Evolutionary conservation across 2,113 vertebrate genomes (phyloP), one percentile per base, ranked within the genome.

Genomic region (Gadus chalcogrammus): DNA sequence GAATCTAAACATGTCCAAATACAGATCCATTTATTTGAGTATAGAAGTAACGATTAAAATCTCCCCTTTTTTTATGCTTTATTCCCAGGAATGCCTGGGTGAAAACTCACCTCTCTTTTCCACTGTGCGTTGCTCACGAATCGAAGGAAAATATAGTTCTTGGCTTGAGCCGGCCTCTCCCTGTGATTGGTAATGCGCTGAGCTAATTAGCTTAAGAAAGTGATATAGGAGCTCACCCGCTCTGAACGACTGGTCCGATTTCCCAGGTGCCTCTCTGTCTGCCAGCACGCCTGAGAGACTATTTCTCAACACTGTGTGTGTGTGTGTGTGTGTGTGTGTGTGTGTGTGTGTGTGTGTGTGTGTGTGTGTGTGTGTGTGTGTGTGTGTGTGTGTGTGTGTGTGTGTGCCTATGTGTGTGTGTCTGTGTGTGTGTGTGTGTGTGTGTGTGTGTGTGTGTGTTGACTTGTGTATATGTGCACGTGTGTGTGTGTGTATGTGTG

Each of bases 261-360:
- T 88, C 89, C 85, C 90, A 91, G 91, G 90, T 89, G 91, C 91
- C 90, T 85, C 74, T 1, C 80, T 91, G 90, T 92, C 91, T 92
- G 89, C 85, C 84, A 86, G 81, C 71, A 77, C 53, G 53, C 79
- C 82, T 77, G 73, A 77, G 81, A 83, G 67, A 68, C 71, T 76
- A 76, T 81, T 87, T 78, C 82, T 83, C 79, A 67, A 52, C 17
- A 1, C 7, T 48, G 42, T 48, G 42, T 48, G 42, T 48, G 42
- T 48, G 42, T 48, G 9, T 48, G 42, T 48, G 42, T 48, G 9
- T 48, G 42, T 48, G 42, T 48, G 9, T 48, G 42, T 48, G 42
- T 48, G 42, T 48, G 8, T 48, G 42, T 48, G 42, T 48, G 42
- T 48, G 42, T 48, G 42, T 48, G 42, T 9, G 42, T 48, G 42